These are phyloP conservation scores for Enhydra lutris DNA, from an alignment of 2,113 vertebrate species.

Conservation along the genomic window DNA sequence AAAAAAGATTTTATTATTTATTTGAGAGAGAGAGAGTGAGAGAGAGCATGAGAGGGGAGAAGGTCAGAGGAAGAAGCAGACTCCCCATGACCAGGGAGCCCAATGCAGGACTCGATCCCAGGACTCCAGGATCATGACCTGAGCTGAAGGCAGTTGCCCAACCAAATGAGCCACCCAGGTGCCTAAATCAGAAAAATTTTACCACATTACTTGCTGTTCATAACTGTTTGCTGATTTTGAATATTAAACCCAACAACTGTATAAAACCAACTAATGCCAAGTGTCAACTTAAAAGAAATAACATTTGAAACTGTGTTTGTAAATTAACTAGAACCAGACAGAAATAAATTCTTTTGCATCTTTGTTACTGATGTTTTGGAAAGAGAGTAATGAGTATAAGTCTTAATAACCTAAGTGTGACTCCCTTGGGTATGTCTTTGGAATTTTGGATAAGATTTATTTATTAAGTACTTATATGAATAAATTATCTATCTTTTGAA, in stretches of 20 bases:
- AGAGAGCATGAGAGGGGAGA: too few relatives aligned
- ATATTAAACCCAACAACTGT: background rate
- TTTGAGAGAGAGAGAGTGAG: too few relatives aligned
- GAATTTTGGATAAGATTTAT: background rate
- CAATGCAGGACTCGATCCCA: rapidly evolving
- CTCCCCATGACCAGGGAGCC: too few relatives aligned
- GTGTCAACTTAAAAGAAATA: background rate
- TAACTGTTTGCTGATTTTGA: background rate
- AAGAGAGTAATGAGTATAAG: background rate
- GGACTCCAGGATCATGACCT: too few relatives aligned
- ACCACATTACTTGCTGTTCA: background rate
- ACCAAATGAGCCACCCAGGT: too few relatives aligned
- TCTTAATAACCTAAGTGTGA: background rate
- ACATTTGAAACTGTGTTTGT: background rate
- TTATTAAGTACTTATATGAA: background rate
- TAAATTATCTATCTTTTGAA: background rate
- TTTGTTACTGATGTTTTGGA: background rate
- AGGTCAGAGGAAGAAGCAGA: too few relatives aligned
- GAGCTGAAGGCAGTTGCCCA: too few relatives aligned
- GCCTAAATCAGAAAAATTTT: background rate
- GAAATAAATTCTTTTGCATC: background rate
- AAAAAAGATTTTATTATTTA: too few relatives aligned
- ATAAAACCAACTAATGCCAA: background rate
- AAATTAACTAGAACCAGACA: background rate
- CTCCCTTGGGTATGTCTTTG: background rate